Evolutionary conservation across 37 sponge, comb jelly and placozoan species (phyloP), one percentile per base, ranked within the genome.

Genomic region (Beroe ovata): DNA sequence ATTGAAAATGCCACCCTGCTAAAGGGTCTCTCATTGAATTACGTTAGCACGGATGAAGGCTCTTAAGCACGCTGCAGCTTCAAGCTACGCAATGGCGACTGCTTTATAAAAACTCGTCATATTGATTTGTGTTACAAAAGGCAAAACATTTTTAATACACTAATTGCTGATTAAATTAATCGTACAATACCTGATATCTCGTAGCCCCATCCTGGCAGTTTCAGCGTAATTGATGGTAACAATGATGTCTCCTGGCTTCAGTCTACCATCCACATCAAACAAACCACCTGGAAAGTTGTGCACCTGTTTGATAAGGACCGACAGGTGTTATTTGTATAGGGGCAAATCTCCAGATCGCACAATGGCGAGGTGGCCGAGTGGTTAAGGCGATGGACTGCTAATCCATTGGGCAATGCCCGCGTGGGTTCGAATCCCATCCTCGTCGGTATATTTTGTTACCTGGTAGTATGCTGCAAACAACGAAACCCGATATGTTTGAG

Each of bases 321-420:
- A n/a, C n/a, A n/a, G n/a, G n/a, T n/a, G n/a, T n/a, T n/a, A n/a
- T n/a, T n/a, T n/a, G n/a, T n/a, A n/a, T n/a, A n/a, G n/a, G n/a
- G n/a, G n/a, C n/a, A n/a, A n/a, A n/a, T n/a, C n/a, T n/a, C n/a
- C 54, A 6, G 54, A 47, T 47, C 54, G 11, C 54, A 47, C 54
- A 47, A 11, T 11, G 63, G 20, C 63, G 96, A 93, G 95, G 96
- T 96, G 96, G 96, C 96, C 96, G 95, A 96, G 96, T 96, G 96
- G 96, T 96, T 96, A 96, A 96, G 96, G 96, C 96, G 96, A 94
- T 96, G 96, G 96, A 96, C 96, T 96, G 96, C 96, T 96, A 96
- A 96, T 94, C 96, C 96, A 96, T 94, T 94, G 96, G 93, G 96
- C 94, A 93, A 91, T 96, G 94, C 95, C 93, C 96, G 96, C 96